phyloP scores from a whole-genome alignment of 2,797 vertebrate genomes.

The Anableps anableps region DNA sequence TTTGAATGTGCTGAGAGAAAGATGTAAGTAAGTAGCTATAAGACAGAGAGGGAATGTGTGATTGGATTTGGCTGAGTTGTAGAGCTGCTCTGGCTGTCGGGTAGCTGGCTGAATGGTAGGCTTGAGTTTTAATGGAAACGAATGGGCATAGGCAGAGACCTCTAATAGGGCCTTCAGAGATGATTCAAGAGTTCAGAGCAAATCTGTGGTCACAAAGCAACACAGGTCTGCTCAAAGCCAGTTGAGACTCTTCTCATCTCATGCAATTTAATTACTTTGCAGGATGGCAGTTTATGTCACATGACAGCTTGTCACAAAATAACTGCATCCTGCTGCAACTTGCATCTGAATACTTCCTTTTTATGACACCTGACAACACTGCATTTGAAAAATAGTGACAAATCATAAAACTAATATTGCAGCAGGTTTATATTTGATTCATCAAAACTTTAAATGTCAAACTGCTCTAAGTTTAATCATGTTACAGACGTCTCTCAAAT shows the following conservation, averaged over 20 bases:
- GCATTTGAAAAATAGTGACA: slow-evolving; percentile 17
- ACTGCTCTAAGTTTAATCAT: slow-evolving; percentile 1
- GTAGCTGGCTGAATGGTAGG: slow-evolving; percentile 50
- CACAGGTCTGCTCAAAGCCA: slow-evolving; percentile 53
- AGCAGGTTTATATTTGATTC: background rate
- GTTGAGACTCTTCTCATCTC: slow-evolving; percentile 46
- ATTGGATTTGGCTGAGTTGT: slow-evolving; percentile 54
- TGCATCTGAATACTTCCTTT: slow-evolving; percentile 20
- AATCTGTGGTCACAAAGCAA: slow-evolving; percentile 60
- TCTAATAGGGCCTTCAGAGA: slow-evolving; percentile 71
- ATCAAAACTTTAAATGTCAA: background rate
- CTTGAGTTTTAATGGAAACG: slow-evolving; percentile 57
- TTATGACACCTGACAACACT: slow-evolving; percentile 13
- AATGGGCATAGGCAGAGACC: slow-evolving; percentile 48
- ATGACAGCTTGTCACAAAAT: slow-evolving; percentile 44
- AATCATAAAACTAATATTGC: slow-evolving; percentile 1
- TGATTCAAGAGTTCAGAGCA: slow-evolving; percentile 60
- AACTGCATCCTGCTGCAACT: slow-evolving; percentile 24
- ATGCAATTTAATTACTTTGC: slow-evolving; percentile 60
- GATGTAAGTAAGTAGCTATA: slow-evolving; percentile 41
- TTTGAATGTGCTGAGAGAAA: slow-evolving; percentile 54
- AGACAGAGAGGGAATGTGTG: slow-evolving; percentile 47
- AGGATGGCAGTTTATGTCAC: slow-evolving; percentile 37
- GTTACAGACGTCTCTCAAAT: background rate
- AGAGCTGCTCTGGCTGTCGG: slow-evolving; percentile 31